Evolutionary conservation across 2,113 vertebrate genomes (phyloP).

Genomic region (Nothocercus nigrocapillus): DNA sequence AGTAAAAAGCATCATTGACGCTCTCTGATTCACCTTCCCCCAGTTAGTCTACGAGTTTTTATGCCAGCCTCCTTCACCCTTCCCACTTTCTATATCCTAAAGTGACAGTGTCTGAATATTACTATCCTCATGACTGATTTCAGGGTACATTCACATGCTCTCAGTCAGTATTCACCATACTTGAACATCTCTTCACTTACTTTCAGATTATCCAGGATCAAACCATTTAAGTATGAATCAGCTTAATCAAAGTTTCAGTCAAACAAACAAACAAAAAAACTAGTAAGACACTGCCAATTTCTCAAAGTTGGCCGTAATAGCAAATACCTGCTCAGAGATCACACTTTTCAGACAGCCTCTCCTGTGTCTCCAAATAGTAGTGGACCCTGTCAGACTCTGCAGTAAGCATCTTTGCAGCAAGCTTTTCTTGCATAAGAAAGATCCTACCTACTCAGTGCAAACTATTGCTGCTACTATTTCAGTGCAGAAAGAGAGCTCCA

Average conservation of each 20-base stretch:
- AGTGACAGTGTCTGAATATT: neutral
- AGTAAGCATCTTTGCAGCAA: neutral
- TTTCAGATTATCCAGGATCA: neutral
- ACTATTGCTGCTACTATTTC: neutral
- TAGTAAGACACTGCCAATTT: neutral
- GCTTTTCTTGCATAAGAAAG: neutral
- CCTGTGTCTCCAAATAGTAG: neutral
- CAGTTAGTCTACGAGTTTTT: neutral
- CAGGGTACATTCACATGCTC: neutral
- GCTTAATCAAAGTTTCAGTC: neutral
- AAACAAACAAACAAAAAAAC: neutral
- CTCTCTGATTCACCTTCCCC: neutral
- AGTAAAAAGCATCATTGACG: neutral
- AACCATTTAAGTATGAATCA: neutral
- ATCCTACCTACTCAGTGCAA: neutral
- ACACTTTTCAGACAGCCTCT: neutral
- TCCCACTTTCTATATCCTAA: too few relatives aligned
- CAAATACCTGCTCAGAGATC: neutral
- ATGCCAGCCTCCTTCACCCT: neutral
- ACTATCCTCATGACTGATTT: neutral
- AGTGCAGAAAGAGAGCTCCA: neutral
- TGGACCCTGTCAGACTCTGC: too few relatives aligned
- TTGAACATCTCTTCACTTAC: neutral
- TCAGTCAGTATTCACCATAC: neutral
- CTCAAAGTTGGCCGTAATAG: too few relatives aligned